phyloP scores from a whole-genome alignment of 2,888 invertebrate genomes.

The Hypselothyrea guttata region DNA sequence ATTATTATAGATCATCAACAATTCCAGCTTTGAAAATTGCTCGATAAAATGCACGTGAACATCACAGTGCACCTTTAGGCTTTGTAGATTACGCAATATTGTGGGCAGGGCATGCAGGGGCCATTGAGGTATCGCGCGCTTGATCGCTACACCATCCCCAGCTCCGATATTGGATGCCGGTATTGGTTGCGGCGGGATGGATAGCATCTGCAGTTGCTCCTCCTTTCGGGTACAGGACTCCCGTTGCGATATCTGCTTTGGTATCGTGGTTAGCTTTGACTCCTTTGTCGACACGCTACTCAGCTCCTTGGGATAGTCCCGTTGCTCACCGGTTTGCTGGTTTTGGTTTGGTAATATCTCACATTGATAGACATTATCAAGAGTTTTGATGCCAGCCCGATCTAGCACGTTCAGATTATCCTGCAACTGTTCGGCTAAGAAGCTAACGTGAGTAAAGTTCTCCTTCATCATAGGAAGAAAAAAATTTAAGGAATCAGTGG shows the following conservation, averaged over 20 bases:
- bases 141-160: too few species aligned
- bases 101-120: constrained; percentile 49
- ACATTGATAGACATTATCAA: constrained; percentile 32
- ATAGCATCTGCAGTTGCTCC: too few species aligned
- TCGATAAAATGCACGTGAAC: constrained; percentile 54
- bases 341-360: constrained; percentile 24
- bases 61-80: constrained; percentile 39
- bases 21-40: constrained; percentile 37
- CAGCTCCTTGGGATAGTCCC: too few species aligned
- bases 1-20: constrained; percentile 28
- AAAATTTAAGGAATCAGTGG: constrained; percentile 12
- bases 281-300: too few species aligned
- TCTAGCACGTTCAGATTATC: constrained; percentile 39
- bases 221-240: too few species aligned
- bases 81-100: constrained; percentile 39
- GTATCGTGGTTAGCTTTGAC: too few species aligned
- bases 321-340: background rate
- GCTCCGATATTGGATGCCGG: too few species aligned
- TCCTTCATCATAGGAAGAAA: constrained; percentile 39
- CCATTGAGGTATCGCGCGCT: constrained; percentile 36
- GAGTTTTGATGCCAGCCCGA: constrained; percentile 24
- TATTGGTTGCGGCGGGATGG: too few species aligned
- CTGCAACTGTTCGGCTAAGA: constrained; percentile 40
- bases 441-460: constrained; percentile 28
- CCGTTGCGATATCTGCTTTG: too few species aligned